Evolutionary conservation across 64 coral and sea anemone species (phyloP), one percentile per base, ranked within the genome.

Genomic region (Dendrophyllia cribrosa): DNA sequence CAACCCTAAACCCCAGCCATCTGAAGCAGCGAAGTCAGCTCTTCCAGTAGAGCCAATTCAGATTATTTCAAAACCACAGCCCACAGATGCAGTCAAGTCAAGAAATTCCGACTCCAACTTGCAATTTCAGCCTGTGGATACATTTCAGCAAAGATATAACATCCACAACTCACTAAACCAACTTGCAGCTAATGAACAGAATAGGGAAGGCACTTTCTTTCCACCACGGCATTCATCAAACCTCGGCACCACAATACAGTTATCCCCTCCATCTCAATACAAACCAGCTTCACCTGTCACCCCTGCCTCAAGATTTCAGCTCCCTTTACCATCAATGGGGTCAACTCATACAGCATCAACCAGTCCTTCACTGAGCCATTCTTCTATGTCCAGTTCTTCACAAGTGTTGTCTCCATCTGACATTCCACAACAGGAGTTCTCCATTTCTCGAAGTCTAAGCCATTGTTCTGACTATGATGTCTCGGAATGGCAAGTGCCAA

Each of bases 391-490:
- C 74, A 77, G 48, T 77, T 48, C 74, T 77, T 14, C 14, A 52
- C 74, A 56, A 77, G 74, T 56, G 6, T 75, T 75, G 50, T 77
- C 74, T 53, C 23, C 48, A 77, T 19, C 74, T 77, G 74, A n/a
- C 52, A 53, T 53, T n/a, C 74, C 74, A 77, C 74, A 77, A 20
- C 74, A 77, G 19, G 74, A 77, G 48, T 77, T 77, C 48, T 77
- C 74, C 20, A 77, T 77, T 77, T 77, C 47, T 14, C 46, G 46
- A 51, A 77, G 74, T 55, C 52, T 77, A 77, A 77, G 74, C 14
- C 74, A 77, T 77, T 77, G 74, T 9, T 77, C 74, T 51, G 74
- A 77, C 17, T 55, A 77, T 77, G 10, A 77, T 58, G 74, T 77
- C 7, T 55, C 74, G 52, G 74, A 77, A 49, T 77, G 46, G 19